Percentiles rank a stretch among this genome's conserved stretches.
Evolutionary conservation across 2,888 invertebrate genomes (phyloP).

Genomic region (Odiellus spinosus): DNA sequence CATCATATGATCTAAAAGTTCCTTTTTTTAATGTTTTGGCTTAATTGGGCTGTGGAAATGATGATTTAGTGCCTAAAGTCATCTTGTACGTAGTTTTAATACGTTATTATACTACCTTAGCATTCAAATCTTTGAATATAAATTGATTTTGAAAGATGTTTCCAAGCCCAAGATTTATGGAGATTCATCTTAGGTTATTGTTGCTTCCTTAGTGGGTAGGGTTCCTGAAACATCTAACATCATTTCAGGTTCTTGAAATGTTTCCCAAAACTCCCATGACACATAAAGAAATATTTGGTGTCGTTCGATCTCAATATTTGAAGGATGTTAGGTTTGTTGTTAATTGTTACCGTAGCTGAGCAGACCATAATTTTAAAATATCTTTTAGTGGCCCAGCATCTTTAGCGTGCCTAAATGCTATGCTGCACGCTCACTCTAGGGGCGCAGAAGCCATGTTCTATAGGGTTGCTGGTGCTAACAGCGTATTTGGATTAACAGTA

Average conservation of each 20-base stretch:
- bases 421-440: constrained; percentile 26
- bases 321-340: constrained; percentile 19
- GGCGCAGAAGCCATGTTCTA: constrained; percentile 26
- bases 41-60: too few relatives aligned
- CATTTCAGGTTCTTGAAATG: constrained; percentile 18
- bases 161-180: too few relatives aligned
- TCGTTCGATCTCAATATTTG: constrained; percentile 17
- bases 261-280: constrained; percentile 20
- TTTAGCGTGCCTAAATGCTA: constrained; percentile 24
- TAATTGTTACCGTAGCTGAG: not conserved
- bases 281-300: constrained; percentile 19
- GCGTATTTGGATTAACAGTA: constrained; percentile 19
- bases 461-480: constrained; percentile 17
- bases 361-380: not conserved
- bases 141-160: too few relatives aligned
- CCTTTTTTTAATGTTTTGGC: too few relatives aligned
- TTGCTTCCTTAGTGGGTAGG: too few relatives aligned
- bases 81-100: too few relatives aligned
- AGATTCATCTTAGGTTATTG: too few relatives aligned
- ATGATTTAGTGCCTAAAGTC: too few relatives aligned
- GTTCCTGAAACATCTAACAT: constrained; percentile 1
- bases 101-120: too few relatives aligned
- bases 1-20: too few relatives aligned
- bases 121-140: too few relatives aligned
- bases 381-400: constrained; percentile 18